Conservation (phyloP, 2,113 vertebrate species). For the Oxygymnocypris stewartii region DNA sequence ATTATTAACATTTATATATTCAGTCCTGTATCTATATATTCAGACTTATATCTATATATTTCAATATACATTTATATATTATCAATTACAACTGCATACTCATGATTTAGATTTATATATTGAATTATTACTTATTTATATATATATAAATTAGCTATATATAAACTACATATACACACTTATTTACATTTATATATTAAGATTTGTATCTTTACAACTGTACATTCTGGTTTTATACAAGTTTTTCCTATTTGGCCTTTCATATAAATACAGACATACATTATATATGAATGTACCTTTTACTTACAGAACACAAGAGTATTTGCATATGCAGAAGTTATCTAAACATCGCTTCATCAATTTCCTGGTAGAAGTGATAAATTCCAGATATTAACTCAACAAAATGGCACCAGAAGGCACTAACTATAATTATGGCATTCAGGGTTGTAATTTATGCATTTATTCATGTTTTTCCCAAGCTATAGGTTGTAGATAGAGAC, state of each 20-base stretch:
- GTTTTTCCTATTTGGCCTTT: not conserved
- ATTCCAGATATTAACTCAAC: not conserved
- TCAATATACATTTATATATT: too few relatives aligned
- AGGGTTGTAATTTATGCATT: not conserved
- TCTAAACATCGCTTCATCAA: not conserved
- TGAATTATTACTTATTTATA: too few relatives aligned
- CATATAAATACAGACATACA: not conserved
- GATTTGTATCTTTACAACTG: too few relatives aligned
- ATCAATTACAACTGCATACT: too few relatives aligned
- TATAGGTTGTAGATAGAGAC: not conserved
- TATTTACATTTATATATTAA: too few relatives aligned
- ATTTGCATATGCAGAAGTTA: conserved; percentile 29
- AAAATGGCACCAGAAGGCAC: not conserved
- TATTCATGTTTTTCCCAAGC: not conserved
- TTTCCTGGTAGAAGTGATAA: not conserved
- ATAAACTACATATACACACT: too few relatives aligned
- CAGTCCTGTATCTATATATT: too few relatives aligned
- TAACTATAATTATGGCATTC: not conserved
- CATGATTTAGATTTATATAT: too few relatives aligned
- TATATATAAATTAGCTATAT: too few relatives aligned
- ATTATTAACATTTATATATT: too few relatives aligned
- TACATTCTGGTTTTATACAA: not conserved
- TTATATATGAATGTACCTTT: not conserved
- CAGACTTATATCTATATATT: too few relatives aligned
- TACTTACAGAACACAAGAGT: not conserved